Base-by-base conservation (phyloP, 2,888 invertebrate species). In the Octonoba sinensis region DNA sequence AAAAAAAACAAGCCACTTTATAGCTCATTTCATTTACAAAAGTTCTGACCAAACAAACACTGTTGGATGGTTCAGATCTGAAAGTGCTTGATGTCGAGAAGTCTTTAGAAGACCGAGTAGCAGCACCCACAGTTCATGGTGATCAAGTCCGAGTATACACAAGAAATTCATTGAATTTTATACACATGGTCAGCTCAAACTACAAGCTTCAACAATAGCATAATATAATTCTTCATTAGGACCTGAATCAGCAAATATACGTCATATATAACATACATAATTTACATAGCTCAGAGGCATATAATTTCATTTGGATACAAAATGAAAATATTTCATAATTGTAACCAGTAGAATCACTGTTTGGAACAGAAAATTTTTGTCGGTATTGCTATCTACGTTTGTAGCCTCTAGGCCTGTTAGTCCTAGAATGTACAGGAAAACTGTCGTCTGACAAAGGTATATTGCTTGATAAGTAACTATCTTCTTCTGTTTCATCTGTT, bases 151-250 rank as follows among this genome's bases (percentile, higher is more conserved):
- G 15, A 49, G 20, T 54, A 73, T 44, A 56, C 51, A 64, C 57
- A 65, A 71, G 44, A 59, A 15, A 57, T 57, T 57, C 69, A 78
- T 49, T 60, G 60, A 66, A 44, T 66, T 83, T 83, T 83, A 69
- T 81, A 83, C 83, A 81, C 72, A 75, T 59, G 66, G 51, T 78
- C 73, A 65, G 82, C 72, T 72, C 64, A 83, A 79, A 83, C 77
- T 78, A 83, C 77, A 83, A 83, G 83, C 83, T 78, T 83, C 83
- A 83, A 79, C 79, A 66, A 62, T 72, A 74, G 74, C 72, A 54
- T 78, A 78, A 72, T 78, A 78, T 72, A 72, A 47, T 20, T 36
- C 56, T 49, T 60, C 20, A 47, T 49, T 69, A 59, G 57, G 73
- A 81, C 69, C 62, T 71, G 78, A 77, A 70, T 77, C n/a, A 49